phyloP scores from a whole-genome alignment of 1,140 invertebrate species.

The Neodiprion lecontei region DNA sequence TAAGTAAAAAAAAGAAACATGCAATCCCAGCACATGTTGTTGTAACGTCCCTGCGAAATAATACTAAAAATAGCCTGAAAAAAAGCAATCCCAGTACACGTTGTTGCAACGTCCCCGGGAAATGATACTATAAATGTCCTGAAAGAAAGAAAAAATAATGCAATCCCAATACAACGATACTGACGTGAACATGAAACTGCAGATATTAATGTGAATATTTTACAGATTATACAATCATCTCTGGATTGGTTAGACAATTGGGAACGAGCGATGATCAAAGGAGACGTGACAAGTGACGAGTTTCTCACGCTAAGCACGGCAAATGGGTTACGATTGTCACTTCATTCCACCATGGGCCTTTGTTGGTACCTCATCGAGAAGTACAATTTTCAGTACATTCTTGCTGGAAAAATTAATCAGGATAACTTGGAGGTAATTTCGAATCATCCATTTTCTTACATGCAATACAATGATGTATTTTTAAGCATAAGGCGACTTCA shows the following conservation, averaged over 20 bases:
- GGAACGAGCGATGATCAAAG: conserved; percentile 7
- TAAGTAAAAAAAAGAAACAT: too few relatives aligned
- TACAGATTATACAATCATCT: conserved; percentile 6
- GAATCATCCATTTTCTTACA: background rate
- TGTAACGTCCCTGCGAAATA: too few relatives aligned
- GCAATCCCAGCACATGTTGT: too few relatives aligned
- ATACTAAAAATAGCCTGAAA: too few relatives aligned
- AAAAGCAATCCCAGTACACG: too few relatives aligned
- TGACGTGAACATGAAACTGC: too few relatives aligned
- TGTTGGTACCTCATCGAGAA: conserved; percentile 13
- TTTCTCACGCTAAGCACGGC: conserved; percentile 4
- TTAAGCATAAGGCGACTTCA: too few relatives aligned
- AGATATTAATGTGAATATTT: background rate
- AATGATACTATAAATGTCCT: too few relatives aligned
- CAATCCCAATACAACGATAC: too few relatives aligned
- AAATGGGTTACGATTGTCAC: conserved; percentile 8
- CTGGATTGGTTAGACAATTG: conserved; percentile 13
- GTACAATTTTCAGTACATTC: conserved; percentile 11
- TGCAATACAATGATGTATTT: background rate
- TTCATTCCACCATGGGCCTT: conserved; percentile 16
- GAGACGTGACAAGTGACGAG: conserved; percentile 5
- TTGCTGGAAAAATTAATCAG: conserved; percentile 9
- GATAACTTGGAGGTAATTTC: conserved; percentile 15
- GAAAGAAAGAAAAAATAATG: too few relatives aligned
- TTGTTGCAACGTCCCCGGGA: too few relatives aligned